Evolutionary conservation across 2,888 invertebrate genomes (phyloP).

Genomic region (Prenolepis imparis): DNA sequence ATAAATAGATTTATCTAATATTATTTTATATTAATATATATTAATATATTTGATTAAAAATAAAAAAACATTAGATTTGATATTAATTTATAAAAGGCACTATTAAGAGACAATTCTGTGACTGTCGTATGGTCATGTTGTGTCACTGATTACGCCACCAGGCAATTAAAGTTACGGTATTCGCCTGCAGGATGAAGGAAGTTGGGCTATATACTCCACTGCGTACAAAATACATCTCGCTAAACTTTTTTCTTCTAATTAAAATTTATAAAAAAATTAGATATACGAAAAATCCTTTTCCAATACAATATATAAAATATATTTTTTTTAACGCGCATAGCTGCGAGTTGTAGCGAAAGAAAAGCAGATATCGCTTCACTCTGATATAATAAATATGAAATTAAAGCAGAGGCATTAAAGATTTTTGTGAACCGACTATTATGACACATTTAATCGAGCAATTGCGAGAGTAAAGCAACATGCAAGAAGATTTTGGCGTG

Average conservation of each 20-base stretch:
- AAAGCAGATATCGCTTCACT: not conserved
- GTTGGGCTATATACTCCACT: constrained; percentile 21
- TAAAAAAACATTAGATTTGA: not conserved
- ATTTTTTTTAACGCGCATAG: not conserved
- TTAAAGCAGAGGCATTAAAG: not conserved
- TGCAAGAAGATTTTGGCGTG: constrained; percentile 83
- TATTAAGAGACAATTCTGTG: constrained; percentile 68
- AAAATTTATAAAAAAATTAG: not conserved
- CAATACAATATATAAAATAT: not conserved
- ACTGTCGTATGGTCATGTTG: constrained; percentile 64
- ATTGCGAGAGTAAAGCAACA: constrained; percentile 46
- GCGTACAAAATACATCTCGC: not conserved
- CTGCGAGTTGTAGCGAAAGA: not conserved
- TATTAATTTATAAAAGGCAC: constrained; percentile 21
- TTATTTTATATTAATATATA: too few species aligned
- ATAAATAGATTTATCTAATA: too few species aligned
- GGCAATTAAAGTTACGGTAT: constrained; percentile 76
- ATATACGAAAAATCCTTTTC: not conserved
- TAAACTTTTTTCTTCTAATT: not conserved
- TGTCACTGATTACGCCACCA: constrained; percentile 76
- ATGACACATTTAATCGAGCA: constrained; percentile 14
- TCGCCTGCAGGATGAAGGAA: constrained; percentile 61
- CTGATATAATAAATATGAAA: not conserved
- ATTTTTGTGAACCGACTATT: constrained; percentile 8
- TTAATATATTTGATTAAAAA: not conserved